These are phyloP conservation scores for Atherinomorus stipes DNA, from an alignment of 2,113 vertebrate genomes.

Conservation along the genomic window DNA sequence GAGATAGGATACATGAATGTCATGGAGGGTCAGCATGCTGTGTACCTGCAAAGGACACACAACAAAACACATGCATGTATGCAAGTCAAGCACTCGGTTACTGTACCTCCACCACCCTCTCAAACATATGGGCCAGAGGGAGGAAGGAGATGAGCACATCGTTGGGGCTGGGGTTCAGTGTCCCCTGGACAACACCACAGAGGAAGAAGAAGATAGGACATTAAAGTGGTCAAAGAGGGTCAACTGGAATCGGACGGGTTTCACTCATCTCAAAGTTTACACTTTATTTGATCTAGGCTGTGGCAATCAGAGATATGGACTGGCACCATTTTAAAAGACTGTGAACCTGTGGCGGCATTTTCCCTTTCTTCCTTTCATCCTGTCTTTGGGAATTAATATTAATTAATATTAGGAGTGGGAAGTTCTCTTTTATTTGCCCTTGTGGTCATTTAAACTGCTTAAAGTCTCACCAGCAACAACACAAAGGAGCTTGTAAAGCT, in stretches of 20 bases:
- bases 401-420: no score
- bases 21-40: conserved; percentile 81
- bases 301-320: no score
- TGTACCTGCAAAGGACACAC: conserved; percentile 83
- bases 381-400: no score
- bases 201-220: conserved; percentile 10
- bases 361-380: no score
- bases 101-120: conserved; percentile 95
- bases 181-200: conserved; percentile 70
- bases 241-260: background rate
- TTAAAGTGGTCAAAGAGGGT: conserved; percentile 17
- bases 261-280: background rate
- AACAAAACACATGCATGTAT: conserved; percentile 67
- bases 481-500: background rate
- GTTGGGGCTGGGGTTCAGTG: conserved; percentile 74
- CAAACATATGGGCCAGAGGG: conserved; percentile 98
- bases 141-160: conserved; percentile 95
- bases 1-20: conserved; percentile 94
- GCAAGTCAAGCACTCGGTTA: conserved; percentile 69
- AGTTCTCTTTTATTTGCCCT: background rate
- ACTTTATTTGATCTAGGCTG: background rate
- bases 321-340: background rate
- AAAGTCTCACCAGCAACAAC: no score
- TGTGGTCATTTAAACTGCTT: background rate
- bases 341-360: no score